Conservation (phyloP, 2,888 invertebrate species). For the Oxycera nigricornis region DNA sequence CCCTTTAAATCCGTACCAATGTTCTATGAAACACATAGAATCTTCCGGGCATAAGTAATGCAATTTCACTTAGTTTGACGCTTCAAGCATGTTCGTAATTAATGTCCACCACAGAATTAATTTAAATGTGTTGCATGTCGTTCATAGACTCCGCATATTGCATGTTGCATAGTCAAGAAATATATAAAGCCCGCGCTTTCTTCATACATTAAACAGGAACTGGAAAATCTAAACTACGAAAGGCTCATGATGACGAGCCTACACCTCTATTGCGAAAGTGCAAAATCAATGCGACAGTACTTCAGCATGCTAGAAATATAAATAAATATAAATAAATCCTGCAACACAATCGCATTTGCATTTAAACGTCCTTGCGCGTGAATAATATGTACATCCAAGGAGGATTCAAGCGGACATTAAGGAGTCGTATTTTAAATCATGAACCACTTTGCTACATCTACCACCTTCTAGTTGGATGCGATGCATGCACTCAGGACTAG, state of each 20-base stretch:
- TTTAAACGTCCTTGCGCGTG: constrained; percentile 45
- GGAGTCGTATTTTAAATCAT: no score
- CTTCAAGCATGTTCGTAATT: constrained; percentile 23
- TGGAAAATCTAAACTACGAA: background rate
- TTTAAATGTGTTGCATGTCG: background rate
- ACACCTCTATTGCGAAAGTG: background rate
- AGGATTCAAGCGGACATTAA: no score
- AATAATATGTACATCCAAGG: no score
- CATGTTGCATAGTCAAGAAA: background rate
- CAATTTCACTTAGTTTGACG: background rate
- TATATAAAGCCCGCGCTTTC: background rate
- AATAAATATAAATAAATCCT: no score
- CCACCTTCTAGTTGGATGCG: no score
- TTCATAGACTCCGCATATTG: background rate
- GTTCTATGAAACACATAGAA: no score
- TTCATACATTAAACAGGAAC: background rate
- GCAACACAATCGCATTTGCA: constrained; percentile 46
- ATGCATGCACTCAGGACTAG: no score
- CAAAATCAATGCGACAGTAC: background rate
- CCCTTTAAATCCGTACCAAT: no score
- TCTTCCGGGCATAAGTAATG: background rate
- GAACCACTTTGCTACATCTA: no score
- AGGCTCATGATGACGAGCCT: background rate
- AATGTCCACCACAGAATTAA: constrained; percentile 15
- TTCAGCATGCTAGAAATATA: background rate